Conservation (phyloP, 2,113 vertebrate genomes). For the Arizona elegans region DNA sequence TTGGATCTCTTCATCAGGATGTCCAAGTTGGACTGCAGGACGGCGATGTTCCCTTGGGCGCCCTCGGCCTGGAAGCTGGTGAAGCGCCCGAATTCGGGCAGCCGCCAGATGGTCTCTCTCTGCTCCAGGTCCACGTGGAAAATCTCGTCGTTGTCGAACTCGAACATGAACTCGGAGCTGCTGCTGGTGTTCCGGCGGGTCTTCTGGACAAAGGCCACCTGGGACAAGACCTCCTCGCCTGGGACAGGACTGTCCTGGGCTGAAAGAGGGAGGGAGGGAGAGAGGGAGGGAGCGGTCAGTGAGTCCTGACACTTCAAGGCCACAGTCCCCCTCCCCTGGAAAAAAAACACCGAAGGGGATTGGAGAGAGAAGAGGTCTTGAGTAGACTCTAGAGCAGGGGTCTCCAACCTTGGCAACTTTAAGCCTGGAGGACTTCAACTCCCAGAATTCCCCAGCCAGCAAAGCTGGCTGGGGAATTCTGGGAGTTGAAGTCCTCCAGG, state of each 20-base stretch:
- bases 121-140: conserved; percentile 49
- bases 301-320: neutral
- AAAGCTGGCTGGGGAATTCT: no score
- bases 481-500: no score
- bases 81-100: conserved; percentile 42
- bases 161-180: conserved; percentile 44
- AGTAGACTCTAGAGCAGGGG: no score
- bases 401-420: no score
- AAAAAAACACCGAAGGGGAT: no score
- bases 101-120: conserved; percentile 46
- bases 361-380: no score
- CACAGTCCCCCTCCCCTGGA: neutral
- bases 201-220: neutral
- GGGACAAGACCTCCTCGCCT: neutral
- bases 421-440: no score
- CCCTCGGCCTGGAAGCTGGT: conserved; percentile 52
- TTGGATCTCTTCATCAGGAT: conserved; percentile 46
- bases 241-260: neutral
- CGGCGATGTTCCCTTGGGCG: conserved; percentile 52
- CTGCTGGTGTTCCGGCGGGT: no score
- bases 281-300: neutral
- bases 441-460: no score
- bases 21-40: conserved; percentile 47
- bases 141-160: conserved; percentile 59
- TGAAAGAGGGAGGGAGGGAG: neutral